phyloP scores from a whole-genome alignment of 2,113 vertebrate species.

The Rhabdornis inornatus region DNA sequence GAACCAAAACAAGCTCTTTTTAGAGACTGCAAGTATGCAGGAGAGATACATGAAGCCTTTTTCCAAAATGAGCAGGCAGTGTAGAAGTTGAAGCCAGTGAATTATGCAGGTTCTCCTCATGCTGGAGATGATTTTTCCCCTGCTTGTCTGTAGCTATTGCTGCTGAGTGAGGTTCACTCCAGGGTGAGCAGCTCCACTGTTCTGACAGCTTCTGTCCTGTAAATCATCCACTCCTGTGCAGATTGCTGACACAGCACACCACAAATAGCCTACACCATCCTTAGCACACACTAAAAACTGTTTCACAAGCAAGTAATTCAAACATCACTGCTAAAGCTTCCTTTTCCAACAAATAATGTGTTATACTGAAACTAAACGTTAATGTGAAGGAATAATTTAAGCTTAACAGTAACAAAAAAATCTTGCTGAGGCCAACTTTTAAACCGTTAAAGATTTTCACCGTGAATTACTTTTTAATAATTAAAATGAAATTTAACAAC shows the following conservation, averaged over 20 bases:
- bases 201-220: conserved; percentile 10
- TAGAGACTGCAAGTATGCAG: neutral
- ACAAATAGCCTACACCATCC: conserved; percentile 23
- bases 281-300: neutral
- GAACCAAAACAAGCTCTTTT: neutral
- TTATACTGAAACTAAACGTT: neutral
- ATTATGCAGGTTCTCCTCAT: neutral
- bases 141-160: neutral
- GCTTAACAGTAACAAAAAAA: neutral
- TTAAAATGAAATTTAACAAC: neutral
- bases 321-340: neutral
- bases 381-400: neutral
- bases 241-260: conserved; percentile 33
- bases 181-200: neutral
- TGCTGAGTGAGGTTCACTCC: neutral
- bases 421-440: neutral
- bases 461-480: neutral
- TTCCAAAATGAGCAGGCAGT: neutral
- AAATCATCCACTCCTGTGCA: conserved; percentile 14
- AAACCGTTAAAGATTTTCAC: neutral
- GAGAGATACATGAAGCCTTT: neutral
- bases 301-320: neutral
- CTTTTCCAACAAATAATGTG: neutral
- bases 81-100: neutral
- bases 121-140: neutral